A percentile compares a stretch with the other conserved stretches of the same genome.
Conservation (phyloP, 1,140 invertebrate species). For the Neodiprion lecontei region DNA sequence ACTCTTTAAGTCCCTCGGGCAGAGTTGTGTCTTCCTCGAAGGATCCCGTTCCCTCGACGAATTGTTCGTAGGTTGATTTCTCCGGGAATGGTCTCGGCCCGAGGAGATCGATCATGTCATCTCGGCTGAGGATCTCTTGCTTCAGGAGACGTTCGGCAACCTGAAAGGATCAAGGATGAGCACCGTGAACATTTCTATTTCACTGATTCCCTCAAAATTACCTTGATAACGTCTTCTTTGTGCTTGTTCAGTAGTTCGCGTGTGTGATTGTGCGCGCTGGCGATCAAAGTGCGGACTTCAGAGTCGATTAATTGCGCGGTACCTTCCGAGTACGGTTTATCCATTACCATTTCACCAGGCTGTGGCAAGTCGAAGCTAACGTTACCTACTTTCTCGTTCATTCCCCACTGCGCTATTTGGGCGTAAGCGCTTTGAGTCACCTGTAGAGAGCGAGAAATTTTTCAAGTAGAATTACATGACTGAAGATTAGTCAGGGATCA, state of each 20-base stretch:
- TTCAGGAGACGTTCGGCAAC: slow-evolving; percentile 94
- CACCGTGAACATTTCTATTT: slow-evolving; percentile 20
- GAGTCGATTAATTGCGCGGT: slow-evolving; percentile 96
- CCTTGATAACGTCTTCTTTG: slow-evolving; percentile 88
- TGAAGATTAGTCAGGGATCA: neutral
- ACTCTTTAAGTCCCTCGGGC: slow-evolving; percentile 94
- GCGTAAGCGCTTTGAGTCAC: slow-evolving; percentile 79
- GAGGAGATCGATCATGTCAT: slow-evolving; percentile 98
- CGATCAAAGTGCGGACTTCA: slow-evolving; percentile 90
- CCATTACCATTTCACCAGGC: slow-evolving; percentile 89
- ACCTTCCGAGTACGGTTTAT: slow-evolving; percentile 98
- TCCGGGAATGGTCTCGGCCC: slow-evolving; percentile 96
- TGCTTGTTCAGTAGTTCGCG: slow-evolving; percentile 82
- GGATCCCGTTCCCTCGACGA: slow-evolving; percentile 98
- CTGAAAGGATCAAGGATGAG: slow-evolving; percentile 51
- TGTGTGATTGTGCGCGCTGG: slow-evolving; percentile 82
- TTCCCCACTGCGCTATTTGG: slow-evolving; percentile 92
- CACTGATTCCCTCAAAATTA: slow-evolving; percentile 44
- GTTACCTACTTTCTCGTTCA: slow-evolving; percentile 98
- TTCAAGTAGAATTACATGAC: slow-evolving; percentile 2
- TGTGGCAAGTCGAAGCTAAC: slow-evolving; percentile 95
- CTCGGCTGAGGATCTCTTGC: slow-evolving; percentile 94
- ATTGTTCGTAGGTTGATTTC: slow-evolving; percentile 99
- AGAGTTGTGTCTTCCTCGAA: slow-evolving; percentile 95
- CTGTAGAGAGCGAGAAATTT: slow-evolving; percentile 41